Base-by-base conservation (phyloP, 2,888 invertebrate genomes). In the Masnerella sp. region DNA sequence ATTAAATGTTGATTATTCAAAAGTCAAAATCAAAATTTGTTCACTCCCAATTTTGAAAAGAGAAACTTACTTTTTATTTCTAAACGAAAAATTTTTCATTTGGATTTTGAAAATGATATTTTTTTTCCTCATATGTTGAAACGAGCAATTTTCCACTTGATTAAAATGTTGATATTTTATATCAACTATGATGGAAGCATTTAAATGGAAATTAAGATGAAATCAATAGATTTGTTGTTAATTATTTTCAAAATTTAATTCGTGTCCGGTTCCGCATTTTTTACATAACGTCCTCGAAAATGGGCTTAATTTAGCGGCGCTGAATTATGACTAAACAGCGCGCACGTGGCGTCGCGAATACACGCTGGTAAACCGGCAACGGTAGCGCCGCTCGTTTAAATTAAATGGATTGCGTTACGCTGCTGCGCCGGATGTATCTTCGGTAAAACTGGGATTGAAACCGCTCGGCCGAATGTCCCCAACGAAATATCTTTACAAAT, bases 251-350 rank as follows among this genome's bases (percentile, higher is more conserved):
- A 43, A 30, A 45, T 54, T 61, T 42, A 47, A 18, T 3, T 40
- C 34, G 42, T 32, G 34, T 9, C 15, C 36, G 8, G 40, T 54
- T 11, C 40, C 30, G 17, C 32, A 36, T 14, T 49, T 65, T 36
- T 20, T 18, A 20, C 18, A 8, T 52, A 36, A 15, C 18, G 47
- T 61, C 38, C 64, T 65, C 64, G 77, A 75, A 78, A 80, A 80
- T 73, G 76, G 75, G 76, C 77, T 81, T 79, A 80, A 81, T 82
- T 80, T 76, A 77, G 79, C 71, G 64, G 65, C 71, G 59, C 51
- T 80, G 79, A 80, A 80, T 80, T 80, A 82, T 79, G 78, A 81
- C 81, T 79, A 80, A 81, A 81, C 77, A 79, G 76, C 76, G 77
- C 74, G 73, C 78, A 75, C 72, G 73, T 58, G 75, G 71, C 51